A percentile compares a stretch with the other conserved stretches of the same genome.
Evolutionary conservation across 2,888 invertebrate species (phyloP).

Genomic region (Himalopsyche japonica): DNA sequence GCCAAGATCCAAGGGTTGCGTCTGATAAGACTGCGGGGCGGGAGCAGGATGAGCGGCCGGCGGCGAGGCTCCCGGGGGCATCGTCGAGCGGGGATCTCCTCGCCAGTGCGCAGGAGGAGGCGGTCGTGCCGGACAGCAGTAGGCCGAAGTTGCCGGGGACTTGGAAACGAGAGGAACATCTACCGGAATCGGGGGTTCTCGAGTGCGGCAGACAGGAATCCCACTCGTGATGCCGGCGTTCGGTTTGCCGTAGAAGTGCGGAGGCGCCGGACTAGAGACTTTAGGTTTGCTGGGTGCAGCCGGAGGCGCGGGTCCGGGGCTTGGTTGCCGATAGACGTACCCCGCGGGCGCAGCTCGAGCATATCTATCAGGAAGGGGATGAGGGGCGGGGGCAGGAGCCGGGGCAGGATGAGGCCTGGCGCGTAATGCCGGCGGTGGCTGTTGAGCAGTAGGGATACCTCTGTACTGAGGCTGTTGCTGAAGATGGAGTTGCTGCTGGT

Average conservation of each 20-base stretch:
- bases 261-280: conserved; percentile 78
- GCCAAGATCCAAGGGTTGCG: conserved; percentile 79
- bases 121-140: conserved; percentile 54
- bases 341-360: conserved; percentile 52
- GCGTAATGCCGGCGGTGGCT: conserved; percentile 43
- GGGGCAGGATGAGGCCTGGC: conserved; percentile 39
- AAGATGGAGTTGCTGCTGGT: conserved; percentile 43
- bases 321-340: conserved; percentile 46
- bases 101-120: conserved; percentile 49
- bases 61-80: conserved; percentile 49
- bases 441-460: conserved; percentile 32
- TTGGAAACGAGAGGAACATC: conserved; percentile 65
- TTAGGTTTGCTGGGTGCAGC: conserved; percentile 63
- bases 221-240: conserved; percentile 62
- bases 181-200: conserved; percentile 46
- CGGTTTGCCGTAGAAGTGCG: conserved; percentile 72
- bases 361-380: conserved; percentile 51
- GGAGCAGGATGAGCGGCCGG: conserved; percentile 48
- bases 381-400: conserved; percentile 48
- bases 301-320: conserved; percentile 54
- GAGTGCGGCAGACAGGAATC: conserved; percentile 58
- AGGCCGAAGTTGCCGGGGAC: conserved; percentile 54
- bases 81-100: conserved; percentile 44
- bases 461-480: conserved; percentile 45
- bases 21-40: conserved; percentile 63